Evolutionary conservation across 2,113 vertebrate genomes (phyloP).

Genomic region (Erythrocebus patas): DNA sequence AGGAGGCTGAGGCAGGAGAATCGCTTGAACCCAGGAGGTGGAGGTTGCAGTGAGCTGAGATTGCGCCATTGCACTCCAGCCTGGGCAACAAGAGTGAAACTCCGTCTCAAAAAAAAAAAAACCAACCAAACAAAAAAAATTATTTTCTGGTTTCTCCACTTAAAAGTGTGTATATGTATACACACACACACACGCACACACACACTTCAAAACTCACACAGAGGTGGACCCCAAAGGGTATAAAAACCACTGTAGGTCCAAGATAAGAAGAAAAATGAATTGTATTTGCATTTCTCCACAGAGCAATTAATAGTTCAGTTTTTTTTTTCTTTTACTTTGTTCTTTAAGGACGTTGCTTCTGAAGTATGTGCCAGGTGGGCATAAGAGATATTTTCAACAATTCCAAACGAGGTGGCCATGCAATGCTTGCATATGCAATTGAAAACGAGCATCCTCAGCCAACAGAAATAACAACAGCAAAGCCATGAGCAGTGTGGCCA

Average conservation of each 20-base stretch:
- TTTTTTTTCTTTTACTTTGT: not conserved
- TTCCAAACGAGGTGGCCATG: not conserved
- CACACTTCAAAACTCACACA: not conserved
- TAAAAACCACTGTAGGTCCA: conserved; percentile 45
- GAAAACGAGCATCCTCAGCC: not conserved
- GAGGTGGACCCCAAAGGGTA: not conserved
- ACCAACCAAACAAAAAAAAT: too few species aligned
- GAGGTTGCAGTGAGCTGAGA: too few species aligned
- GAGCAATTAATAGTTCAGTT: conserved; percentile 53
- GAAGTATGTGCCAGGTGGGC: conserved; percentile 38
- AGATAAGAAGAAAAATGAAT: conserved; percentile 70
- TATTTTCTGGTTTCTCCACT: not conserved
- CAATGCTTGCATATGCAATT: not conserved
- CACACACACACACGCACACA: not conserved
- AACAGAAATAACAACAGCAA: not conserved
- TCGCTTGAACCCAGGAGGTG: too few species aligned
- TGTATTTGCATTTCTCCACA: conserved; percentile 67
- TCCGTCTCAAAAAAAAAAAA: too few species aligned
- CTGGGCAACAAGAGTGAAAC: too few species aligned
- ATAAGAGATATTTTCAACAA: conserved; percentile 44
- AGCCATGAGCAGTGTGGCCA: conserved; percentile 35
- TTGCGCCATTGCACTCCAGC: too few species aligned
- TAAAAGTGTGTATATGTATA: not conserved
- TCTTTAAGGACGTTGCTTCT: not conserved
- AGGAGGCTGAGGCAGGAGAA: too few species aligned